These are phyloP conservation scores for Nephila pilipes DNA, from an alignment of 1,140 invertebrate genomes.

Conservation along the genomic window DNA sequence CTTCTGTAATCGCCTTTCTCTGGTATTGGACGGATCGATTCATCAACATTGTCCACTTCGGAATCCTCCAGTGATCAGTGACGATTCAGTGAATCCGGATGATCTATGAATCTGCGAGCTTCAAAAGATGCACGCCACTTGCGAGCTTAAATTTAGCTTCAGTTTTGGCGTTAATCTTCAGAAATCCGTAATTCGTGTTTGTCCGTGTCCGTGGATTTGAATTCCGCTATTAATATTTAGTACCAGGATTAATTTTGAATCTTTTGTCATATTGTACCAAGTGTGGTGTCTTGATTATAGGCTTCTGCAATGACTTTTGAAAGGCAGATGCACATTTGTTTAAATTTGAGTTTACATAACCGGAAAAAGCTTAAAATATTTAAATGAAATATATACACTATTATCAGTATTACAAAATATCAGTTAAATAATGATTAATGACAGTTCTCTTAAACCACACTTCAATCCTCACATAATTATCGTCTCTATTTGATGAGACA, in stretches of 20 bases:
- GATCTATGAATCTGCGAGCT: not conserved
- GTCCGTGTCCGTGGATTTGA: not conserved
- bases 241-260: not conserved
- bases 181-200: not conserved
- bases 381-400: no score
- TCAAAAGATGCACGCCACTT: not conserved
- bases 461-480: no score
- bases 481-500: no score
- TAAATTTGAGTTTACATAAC: no score
- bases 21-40: not conserved
- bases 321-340: no score
- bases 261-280: not conserved
- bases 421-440: no score
- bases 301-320: no score
- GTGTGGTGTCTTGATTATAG: no score
- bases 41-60: constrained; percentile 11
- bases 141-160: not conserved
- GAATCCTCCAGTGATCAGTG: not conserved
- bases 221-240: not conserved
- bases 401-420: no score
- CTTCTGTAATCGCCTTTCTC: constrained; percentile 3
- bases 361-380: no score
- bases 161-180: not conserved
- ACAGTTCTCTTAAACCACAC: no score
- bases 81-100: not conserved